These are phyloP conservation scores for Megalops cyprinoides DNA, from an alignment of 2,797 vertebrate species.

Conservation along the genomic window DNA sequence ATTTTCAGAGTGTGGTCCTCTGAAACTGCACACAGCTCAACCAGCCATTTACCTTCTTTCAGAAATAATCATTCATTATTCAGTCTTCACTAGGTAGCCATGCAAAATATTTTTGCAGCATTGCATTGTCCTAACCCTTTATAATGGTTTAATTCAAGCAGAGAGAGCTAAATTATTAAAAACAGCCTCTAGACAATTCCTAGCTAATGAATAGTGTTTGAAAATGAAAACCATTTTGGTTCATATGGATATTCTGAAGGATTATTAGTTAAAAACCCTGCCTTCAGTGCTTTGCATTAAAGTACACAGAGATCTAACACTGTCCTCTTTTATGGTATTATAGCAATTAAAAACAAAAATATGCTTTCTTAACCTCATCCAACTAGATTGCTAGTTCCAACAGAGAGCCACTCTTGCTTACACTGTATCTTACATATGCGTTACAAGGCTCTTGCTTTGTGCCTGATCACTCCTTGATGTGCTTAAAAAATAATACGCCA, in stretches of 20 bases:
- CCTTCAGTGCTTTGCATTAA: too few relatives aligned
- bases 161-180: constrained; percentile 7
- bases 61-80: background rate
- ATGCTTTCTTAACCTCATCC: background rate
- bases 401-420: background rate
- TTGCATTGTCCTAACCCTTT: background rate
- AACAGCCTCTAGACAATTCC: constrained; percentile 14
- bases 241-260: background rate
- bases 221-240: background rate
- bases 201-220: background rate
- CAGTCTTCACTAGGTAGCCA: background rate
- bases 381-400: background rate
- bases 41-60: background rate
- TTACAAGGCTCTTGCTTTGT: too few relatives aligned
- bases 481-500: too few relatives aligned
- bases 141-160: background rate
- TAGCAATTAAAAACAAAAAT: background rate
- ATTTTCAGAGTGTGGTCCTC: background rate
- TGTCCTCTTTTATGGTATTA: background rate
- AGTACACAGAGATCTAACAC: background rate
- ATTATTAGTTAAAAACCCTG: background rate
- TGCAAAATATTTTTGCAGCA: background rate
- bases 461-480: too few relatives aligned
- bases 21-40: background rate
- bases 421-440: background rate